phyloP scores from a whole-genome alignment of 2,113 vertebrate species.

The Petroica traversi region DNA sequence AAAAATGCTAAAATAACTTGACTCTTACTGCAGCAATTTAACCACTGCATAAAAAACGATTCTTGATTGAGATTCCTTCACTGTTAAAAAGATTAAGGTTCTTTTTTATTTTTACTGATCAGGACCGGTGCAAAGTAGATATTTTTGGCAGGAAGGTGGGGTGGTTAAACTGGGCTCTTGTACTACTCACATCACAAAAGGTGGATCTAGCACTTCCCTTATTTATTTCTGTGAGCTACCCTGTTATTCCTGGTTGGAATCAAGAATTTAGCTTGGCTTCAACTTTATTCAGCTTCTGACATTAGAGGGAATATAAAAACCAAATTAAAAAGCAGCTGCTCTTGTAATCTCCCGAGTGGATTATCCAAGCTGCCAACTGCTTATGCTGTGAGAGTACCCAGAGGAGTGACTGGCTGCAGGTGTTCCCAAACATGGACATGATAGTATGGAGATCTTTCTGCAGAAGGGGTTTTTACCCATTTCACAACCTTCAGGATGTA shows the following conservation, averaged over 20 bases:
- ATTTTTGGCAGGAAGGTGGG: accelerated
- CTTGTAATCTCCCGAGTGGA: neutral
- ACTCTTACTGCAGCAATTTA: neutral
- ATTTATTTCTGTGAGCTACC: neutral
- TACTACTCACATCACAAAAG: neutral
- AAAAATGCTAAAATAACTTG: neutral
- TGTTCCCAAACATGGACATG: neutral
- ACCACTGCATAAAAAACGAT: neutral
- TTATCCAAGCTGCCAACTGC: neutral
- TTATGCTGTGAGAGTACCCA: neutral
- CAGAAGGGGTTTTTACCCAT: neutral
- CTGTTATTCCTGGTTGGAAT: neutral
- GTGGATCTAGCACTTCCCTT: neutral
- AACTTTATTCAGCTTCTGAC: neutral
- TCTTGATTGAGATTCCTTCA: neutral
- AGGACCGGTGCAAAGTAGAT: neutral
- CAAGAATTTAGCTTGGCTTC: neutral
- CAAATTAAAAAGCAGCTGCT: neutral
- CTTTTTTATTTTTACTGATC: neutral
- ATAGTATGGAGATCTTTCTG: neutral
- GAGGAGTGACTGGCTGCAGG: neutral
- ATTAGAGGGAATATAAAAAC: neutral
- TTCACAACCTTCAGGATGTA: neutral
- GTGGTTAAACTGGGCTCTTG: neutral
- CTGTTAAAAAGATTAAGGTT: neutral